These are phyloP conservation scores for Carabus problematicus DNA, from an alignment of 2,888 invertebrate species.

Conservation along the genomic window DNA sequence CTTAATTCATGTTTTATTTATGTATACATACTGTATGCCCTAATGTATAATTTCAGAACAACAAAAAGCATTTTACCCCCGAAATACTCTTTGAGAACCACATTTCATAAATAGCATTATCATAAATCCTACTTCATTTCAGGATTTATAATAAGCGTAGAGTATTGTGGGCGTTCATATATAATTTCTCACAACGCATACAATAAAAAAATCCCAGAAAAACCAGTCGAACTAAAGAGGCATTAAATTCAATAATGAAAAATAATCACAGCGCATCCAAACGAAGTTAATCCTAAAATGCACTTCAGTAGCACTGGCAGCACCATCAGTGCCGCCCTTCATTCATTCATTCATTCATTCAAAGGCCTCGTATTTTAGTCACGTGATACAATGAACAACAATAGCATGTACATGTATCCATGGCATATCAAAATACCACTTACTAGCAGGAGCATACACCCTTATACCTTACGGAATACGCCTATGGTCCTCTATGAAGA, in stretches of 20 bases:
- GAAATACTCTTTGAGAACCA: too few species aligned
- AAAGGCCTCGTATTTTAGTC: conserved; percentile 25
- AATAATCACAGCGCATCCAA: conserved; percentile 25
- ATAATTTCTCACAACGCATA: neutral
- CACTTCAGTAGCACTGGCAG: neutral
- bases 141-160: too few species aligned
- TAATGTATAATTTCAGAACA: too few species aligned
- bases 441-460: conserved; percentile 50
- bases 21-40: too few species aligned
- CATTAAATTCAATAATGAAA: conserved; percentile 31
- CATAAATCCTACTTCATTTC: too few species aligned
- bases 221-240: neutral
- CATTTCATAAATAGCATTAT: too few species aligned
- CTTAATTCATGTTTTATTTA: too few species aligned
- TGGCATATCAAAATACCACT: conserved; percentile 56
- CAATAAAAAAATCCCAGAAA: neutral
- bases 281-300: conserved; percentile 31
- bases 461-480: conserved; percentile 44
- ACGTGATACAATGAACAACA: conserved; percentile 36
- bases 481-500: conserved; percentile 15
- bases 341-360: too few species aligned
- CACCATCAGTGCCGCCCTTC: conserved; percentile 15
- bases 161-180: too few species aligned
- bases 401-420: conserved; percentile 48
- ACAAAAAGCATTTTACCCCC: too few species aligned